A percentile compares a stretch with the other conserved stretches of the same genome.
These are phyloP conservation scores for Bostrychus sinensis DNA, from an alignment of 2,113 vertebrate species.

Conservation along the genomic window DNA sequence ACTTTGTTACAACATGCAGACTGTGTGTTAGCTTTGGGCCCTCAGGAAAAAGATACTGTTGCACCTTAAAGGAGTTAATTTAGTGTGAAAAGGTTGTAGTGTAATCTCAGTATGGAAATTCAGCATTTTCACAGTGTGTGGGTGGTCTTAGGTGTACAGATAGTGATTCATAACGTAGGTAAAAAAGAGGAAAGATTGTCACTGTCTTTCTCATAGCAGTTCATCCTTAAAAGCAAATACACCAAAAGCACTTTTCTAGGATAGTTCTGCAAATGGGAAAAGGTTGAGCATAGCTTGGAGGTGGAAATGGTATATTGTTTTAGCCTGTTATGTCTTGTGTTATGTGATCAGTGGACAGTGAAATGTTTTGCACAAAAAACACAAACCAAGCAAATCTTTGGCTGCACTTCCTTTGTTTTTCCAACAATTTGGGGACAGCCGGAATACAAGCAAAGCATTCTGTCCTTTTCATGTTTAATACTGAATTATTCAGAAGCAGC, in stretches of 20 bases:
- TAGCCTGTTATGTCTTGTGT: constrained; percentile 47
- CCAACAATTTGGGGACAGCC: constrained; percentile 35
- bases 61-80: constrained; percentile 47
- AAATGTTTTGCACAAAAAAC: constrained; percentile 1
- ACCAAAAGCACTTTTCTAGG: constrained; percentile 17
- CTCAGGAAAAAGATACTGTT: constrained; percentile 22
- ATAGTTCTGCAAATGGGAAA: constrained; percentile 41
- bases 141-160: constrained; percentile 27
- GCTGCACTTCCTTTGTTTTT: constrained; percentile 35
- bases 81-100: constrained; percentile 45
- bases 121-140: constrained; percentile 11
- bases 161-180: constrained; percentile 16
- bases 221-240: constrained; percentile 22
- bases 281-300: constrained; percentile 71
- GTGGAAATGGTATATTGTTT: constrained; percentile 70
- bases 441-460: constrained; percentile 30
- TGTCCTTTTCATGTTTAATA: constrained; percentile 33
- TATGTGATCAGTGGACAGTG: constrained; percentile 43
- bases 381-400: constrained; percentile 12
- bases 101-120: constrained; percentile 24
- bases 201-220: constrained; percentile 21
- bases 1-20: constrained; percentile 48
- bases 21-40: constrained; percentile 7
- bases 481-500: constrained; percentile 58
- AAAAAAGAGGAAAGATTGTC: constrained; percentile 18